These are phyloP conservation scores for Trachymyrmex cornetzi DNA, from an alignment of 1,140 invertebrate species.

Conservation along the genomic window DNA sequence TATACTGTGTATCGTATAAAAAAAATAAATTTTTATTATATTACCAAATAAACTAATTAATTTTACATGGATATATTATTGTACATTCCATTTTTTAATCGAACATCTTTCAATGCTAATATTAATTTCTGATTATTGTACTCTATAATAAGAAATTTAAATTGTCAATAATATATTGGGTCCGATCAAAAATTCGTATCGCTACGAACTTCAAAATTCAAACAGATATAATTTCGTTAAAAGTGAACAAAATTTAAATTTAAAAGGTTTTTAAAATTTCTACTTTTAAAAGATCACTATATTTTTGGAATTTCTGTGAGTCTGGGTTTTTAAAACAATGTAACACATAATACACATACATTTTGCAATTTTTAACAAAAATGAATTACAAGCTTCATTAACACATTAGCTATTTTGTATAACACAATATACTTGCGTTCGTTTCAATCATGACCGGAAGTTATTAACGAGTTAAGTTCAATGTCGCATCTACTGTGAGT, in stretches of 20 bases:
- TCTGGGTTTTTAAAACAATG: not conserved
- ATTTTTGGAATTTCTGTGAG: too few relatives aligned
- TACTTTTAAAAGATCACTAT: too few relatives aligned
- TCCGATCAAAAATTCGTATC: too few relatives aligned
- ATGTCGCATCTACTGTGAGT: conserved; percentile 81
- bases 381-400: not conserved
- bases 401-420: not conserved
- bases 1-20: not conserved
- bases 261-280: too few relatives aligned
- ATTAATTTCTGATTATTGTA: not conserved
- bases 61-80: not conserved
- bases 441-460: conserved; percentile 73
- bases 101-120: not conserved
- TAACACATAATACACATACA: not conserved
- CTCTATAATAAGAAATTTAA: conserved; percentile 15
- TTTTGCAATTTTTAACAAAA: not conserved
- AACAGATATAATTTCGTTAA: too few relatives aligned
- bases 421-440: conserved; percentile 35
- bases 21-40: not conserved
- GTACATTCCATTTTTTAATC: not conserved
- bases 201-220: too few relatives aligned
- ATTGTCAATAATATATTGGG: not conserved
- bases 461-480: conserved; percentile 85
- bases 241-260: too few relatives aligned
- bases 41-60: not conserved